These are phyloP conservation scores for Sclerodermus sp. DNA, from an alignment of 2,888 invertebrate species.

Conservation along the genomic window DNA sequence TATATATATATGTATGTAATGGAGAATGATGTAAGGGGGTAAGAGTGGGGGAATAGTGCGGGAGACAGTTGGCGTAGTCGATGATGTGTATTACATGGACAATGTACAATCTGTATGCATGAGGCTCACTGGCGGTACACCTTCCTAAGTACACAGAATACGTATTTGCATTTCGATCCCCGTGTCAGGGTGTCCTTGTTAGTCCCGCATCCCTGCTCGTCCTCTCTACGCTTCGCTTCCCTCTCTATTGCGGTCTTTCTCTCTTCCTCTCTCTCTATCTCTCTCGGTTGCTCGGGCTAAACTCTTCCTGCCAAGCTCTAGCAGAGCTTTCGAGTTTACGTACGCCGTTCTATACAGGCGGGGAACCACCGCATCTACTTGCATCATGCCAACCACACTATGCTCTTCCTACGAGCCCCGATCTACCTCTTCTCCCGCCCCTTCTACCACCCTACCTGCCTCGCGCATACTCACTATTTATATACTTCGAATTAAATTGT, in stretches of 20 bases:
- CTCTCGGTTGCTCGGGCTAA: not conserved
- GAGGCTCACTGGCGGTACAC: conserved; percentile 51
- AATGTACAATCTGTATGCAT: conserved; percentile 55
- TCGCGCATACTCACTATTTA: no score
- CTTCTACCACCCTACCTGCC: no score
- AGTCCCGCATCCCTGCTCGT: conserved; percentile 20
- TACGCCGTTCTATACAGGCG: conserved; percentile 1
- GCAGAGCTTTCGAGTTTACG: no score
- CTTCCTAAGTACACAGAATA: conserved; percentile 56
- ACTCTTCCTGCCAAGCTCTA: no score
- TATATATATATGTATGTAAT: conserved; percentile 3
- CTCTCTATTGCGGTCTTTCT: conserved; percentile 3
- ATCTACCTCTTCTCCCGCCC: no score
- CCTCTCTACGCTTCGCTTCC: conserved; percentile 11
- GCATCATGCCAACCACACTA: conserved; percentile 48
- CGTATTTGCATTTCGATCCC: conserved; percentile 56
- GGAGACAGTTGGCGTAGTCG: conserved; percentile 16
- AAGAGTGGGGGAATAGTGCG: not conserved
- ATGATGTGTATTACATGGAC: conserved; percentile 48
- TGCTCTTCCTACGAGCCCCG: conserved; percentile 25
- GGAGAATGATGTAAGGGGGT: not conserved
- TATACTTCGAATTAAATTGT: no score
- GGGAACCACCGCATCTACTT: conserved; percentile 31
- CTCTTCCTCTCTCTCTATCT: conserved; percentile 4
- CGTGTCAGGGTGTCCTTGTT: conserved; percentile 47